Evolutionary conservation across 2,888 invertebrate genomes (phyloP).

Genomic region (Caenorhabditis sp.): DNA sequence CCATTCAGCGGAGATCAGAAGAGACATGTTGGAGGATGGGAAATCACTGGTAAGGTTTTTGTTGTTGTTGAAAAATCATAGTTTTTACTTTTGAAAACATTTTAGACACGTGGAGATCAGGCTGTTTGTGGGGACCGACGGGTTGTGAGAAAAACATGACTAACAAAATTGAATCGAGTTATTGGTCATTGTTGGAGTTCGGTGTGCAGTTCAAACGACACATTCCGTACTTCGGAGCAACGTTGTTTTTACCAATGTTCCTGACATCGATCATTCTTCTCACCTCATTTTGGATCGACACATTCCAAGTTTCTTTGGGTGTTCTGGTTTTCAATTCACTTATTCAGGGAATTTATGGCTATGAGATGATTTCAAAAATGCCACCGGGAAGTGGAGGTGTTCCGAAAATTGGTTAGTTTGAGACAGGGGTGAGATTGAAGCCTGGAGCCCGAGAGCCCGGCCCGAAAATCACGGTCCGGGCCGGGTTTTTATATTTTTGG

Average conservation of each 20-base stretch:
- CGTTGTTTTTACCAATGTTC: conserved; percentile 62
- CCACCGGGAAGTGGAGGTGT: conserved; percentile 66
- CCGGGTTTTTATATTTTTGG: no score
- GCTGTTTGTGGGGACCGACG: conserved; percentile 67
- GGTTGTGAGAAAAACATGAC: conserved; percentile 51
- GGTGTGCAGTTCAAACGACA: conserved; percentile 65
- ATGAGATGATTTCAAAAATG: conserved; percentile 58
- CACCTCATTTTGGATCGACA: conserved; percentile 62
- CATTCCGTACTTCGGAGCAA: conserved; percentile 63
- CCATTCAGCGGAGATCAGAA: conserved; percentile 53
- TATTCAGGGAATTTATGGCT: conserved; percentile 61
- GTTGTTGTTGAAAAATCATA: no score
- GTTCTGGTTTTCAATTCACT: conserved; percentile 55
- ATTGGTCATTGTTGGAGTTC: conserved; percentile 70
- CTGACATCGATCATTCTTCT: conserved; percentile 55
- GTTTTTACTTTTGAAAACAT: conserved; percentile 56
- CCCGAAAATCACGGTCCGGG: no score
- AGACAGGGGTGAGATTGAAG: no score
- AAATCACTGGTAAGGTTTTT: not conserved
- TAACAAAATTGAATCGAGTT: conserved; percentile 54
- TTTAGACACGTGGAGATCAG: conserved; percentile 61
- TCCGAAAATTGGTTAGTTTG: conserved; percentile 64
- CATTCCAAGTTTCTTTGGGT: conserved; percentile 32
- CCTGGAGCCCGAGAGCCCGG: no score
- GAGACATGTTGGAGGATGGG: conserved; percentile 54